These are phyloP conservation scores for Mesembrinibis cayennensis DNA, from an alignment of 2,113 vertebrate species.

Conservation along the genomic window DNA sequence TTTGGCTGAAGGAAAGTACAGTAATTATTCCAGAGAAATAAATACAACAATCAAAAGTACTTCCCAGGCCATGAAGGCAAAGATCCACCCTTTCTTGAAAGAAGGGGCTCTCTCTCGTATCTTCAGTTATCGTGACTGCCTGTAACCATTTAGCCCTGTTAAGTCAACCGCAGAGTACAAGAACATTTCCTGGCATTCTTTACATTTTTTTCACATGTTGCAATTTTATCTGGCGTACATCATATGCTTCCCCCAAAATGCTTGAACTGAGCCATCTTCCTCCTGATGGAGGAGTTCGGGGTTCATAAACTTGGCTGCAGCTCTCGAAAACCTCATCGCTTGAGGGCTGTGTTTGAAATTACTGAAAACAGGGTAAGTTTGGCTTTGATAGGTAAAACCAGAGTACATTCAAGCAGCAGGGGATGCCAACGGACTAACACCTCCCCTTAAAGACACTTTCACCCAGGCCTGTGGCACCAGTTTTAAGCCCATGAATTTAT, in stretches of 20 bases:
- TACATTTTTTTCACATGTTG: not conserved
- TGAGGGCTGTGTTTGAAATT: not conserved
- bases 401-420: not conserved
- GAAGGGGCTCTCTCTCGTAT: not conserved
- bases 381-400: not conserved
- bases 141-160: not conserved
- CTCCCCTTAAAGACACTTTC: not conserved
- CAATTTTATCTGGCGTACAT: conserved; percentile 5
- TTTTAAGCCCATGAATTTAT: not conserved
- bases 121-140: not conserved
- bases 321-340: not conserved
- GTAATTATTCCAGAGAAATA: conserved; percentile 4
- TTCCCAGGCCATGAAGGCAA: not conserved
- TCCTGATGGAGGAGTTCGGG: not conserved
- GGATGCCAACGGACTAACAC: not conserved
- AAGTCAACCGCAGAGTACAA: not conserved
- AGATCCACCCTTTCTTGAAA: conserved; percentile 12
- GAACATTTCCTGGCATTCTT: conserved; percentile 31
- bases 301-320: not conserved
- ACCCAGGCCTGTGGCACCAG: not conserved
- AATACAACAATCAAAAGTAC: conserved; percentile 3
- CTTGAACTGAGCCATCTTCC: not conserved
- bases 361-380: not conserved
- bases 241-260: not conserved
- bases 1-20: conserved; percentile 6